Conservation (phyloP, 2,797 vertebrate species). For the Propithecus deckenii region DNA sequence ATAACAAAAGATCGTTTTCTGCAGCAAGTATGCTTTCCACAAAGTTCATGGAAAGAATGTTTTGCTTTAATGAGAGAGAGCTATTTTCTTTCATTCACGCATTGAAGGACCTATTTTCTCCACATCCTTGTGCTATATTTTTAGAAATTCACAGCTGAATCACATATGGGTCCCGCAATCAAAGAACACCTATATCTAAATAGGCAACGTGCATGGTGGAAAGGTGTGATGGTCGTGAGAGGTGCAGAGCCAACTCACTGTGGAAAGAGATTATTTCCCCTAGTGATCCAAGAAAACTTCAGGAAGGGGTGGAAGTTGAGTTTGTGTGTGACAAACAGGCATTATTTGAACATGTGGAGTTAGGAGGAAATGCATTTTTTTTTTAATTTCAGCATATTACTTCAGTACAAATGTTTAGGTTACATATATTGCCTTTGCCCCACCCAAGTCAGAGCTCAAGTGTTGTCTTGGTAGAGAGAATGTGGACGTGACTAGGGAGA, state of each 20-base stretch:
- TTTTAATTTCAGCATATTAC: no score
- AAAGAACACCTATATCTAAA: neutral
- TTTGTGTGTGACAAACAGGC: neutral
- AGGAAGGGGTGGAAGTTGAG: neutral
- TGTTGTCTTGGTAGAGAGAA: neutral
- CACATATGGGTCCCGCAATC: neutral
- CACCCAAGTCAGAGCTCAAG: no score
- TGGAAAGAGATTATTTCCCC: neutral
- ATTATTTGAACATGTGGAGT: neutral
- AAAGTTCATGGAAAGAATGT: neutral
- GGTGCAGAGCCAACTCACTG: fast-evolving
- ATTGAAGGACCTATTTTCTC: neutral
- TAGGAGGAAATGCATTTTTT: neutral
- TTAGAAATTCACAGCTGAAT: neutral
- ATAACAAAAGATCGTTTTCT: slow-evolving; percentile 1
- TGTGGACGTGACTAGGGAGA: neutral
- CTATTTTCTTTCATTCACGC: neutral
- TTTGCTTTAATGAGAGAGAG: neutral
- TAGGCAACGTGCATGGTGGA: neutral
- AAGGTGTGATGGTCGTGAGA: neutral
- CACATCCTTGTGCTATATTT: neutral
- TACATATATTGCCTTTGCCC: no score
- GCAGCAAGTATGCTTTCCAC: slow-evolving; percentile 1
- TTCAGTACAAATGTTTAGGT: no score
- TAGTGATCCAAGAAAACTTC: neutral